Percentiles rank a stretch among this genome's conserved stretches.
These are phyloP conservation scores for Vicugna pacos DNA, from an alignment of 2,113 vertebrate species.

Conservation along the genomic window DNA sequence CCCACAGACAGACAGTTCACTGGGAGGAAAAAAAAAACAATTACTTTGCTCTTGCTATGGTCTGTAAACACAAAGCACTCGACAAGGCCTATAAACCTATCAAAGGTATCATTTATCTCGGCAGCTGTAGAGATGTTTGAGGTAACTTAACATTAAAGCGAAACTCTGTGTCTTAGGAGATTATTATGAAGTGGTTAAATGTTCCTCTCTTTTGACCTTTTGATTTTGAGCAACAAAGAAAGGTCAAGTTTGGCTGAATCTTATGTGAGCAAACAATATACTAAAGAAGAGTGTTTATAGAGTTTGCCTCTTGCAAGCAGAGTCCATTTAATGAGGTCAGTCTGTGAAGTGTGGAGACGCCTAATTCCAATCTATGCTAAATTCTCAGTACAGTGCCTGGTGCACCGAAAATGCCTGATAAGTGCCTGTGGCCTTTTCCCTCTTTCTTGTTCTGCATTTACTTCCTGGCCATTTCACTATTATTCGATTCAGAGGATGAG, in stretches of 20 bases:
- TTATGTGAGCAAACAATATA: neutral
- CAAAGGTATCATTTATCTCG: neutral
- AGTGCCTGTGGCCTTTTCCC: neutral
- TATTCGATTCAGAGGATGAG: conserved; percentile 14
- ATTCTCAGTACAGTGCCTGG: neutral
- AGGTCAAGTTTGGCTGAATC: neutral
- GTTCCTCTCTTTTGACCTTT: conserved; percentile 14
- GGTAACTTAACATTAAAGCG: conserved; percentile 18
- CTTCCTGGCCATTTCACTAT: conserved; percentile 46
- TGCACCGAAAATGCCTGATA: neutral
- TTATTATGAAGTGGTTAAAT: neutral
- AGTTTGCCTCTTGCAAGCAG: neutral
- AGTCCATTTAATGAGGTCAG: neutral
- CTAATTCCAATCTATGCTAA: neutral
- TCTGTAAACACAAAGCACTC: conserved; percentile 78
- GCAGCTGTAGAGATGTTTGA: conserved; percentile 8
- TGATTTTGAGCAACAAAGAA: conserved; percentile 44
- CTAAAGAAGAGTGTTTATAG: neutral
- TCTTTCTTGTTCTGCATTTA: neutral
- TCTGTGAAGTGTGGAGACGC: neutral
- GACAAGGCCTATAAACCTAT: conserved; percentile 34
- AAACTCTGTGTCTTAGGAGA: conserved; percentile 1
- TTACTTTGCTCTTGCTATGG: conserved; percentile 69
- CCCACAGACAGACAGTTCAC: neutral
- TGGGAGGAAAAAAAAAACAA: neutral